Evolutionary conservation across 2,113 vertebrate genomes (phyloP).

Genomic region (Ahaetulla prasina): DNA sequence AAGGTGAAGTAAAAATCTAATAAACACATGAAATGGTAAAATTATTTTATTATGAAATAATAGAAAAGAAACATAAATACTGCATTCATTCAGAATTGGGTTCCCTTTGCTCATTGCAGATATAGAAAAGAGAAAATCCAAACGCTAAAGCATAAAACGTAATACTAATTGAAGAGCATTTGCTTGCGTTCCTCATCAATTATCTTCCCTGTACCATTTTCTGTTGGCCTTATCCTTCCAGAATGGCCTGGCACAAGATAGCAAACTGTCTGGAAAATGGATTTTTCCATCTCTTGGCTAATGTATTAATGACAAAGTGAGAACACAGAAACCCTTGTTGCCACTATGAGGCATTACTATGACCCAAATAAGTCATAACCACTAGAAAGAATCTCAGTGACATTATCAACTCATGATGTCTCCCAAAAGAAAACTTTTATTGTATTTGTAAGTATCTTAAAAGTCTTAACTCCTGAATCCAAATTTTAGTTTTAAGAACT

Average conservation of each 20-base stretch:
- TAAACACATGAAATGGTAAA: background rate
- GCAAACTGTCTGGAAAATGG: conserved; percentile 1
- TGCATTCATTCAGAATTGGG: background rate
- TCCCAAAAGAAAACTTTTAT: background rate
- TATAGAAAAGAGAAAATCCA: background rate
- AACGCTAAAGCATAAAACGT: background rate
- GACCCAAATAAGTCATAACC: conserved; percentile 15
- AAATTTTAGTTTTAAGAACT: conserved; percentile 2
- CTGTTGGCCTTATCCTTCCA: background rate
- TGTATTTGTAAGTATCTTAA: background rate
- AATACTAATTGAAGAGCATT: background rate
- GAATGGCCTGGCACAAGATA: background rate
- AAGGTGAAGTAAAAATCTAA: background rate
- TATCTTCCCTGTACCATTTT: background rate
- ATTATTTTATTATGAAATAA: background rate
- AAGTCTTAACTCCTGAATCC: background rate
- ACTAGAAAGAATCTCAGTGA: conserved; percentile 3
- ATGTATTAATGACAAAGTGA: conserved; percentile 6
- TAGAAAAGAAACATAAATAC: background rate
- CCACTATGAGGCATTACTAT: background rate
- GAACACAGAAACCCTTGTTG: conserved; percentile 20
- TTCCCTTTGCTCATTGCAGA: background rate
- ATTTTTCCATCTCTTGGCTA: conserved; percentile 17
- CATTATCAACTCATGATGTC: background rate
- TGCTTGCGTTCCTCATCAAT: background rate